phyloP scores from a whole-genome alignment of 2,888 invertebrate species.

The Conus canariensis region DNA sequence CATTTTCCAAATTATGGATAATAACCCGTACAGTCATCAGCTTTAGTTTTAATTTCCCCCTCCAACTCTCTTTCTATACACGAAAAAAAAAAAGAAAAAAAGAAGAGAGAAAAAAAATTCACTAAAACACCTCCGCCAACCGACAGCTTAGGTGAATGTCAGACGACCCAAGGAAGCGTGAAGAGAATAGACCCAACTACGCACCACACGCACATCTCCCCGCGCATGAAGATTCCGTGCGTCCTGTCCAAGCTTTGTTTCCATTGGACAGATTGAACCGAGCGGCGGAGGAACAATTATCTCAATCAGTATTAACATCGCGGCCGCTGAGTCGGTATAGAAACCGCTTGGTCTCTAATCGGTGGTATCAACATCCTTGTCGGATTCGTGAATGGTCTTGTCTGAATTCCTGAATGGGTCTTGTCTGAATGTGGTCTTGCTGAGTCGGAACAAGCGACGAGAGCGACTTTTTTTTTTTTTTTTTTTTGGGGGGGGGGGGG shows the following conservation, averaged over 20 bases:
- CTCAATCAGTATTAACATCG: slow-evolving; percentile 13
- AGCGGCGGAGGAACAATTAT: slow-evolving; percentile 17
- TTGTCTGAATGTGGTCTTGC: not conserved
- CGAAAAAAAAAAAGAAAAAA: not conserved
- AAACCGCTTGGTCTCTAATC: not conserved
- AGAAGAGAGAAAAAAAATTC: too few species aligned
- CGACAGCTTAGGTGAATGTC: slow-evolving; percentile 20
- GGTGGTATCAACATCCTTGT: slow-evolving; percentile 5
- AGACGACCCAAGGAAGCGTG: not conserved
- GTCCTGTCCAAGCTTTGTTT: slow-evolving; percentile 7
- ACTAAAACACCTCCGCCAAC: not conserved
- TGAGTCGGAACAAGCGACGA: not conserved
- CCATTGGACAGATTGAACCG: not conserved
- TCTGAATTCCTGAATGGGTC: not conserved
- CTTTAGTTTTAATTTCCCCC: not conserved
- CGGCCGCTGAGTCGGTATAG: not conserved
- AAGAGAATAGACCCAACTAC: not conserved
- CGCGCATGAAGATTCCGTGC: not conserved
- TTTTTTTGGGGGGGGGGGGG: not conserved
- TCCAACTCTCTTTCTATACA: not conserved
- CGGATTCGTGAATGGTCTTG: not conserved
- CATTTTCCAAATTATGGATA: not conserved
- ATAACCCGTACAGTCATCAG: not conserved
- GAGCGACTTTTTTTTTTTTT: not conserved
- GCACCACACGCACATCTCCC: slow-evolving; percentile 5